Conservation (phyloP, 2,113 vertebrate genomes). For the Oncorhynchus nerka region DNA sequence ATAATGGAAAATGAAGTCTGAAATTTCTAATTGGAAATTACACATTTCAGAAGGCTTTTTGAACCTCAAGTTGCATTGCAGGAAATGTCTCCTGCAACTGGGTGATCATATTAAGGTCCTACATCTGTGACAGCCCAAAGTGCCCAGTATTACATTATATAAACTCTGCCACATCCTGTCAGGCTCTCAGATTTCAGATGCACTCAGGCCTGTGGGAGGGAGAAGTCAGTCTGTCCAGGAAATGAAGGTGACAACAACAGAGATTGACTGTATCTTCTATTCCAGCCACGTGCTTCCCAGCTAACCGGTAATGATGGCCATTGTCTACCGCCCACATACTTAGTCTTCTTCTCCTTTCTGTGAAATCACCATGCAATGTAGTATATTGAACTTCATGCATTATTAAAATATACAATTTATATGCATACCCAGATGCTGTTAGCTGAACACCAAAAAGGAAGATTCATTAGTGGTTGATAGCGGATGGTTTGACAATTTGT, state of each 20-base stretch:
- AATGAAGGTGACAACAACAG: conserved; percentile 12
- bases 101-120: too few species aligned
- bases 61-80: too few species aligned
- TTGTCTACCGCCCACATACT: too few species aligned
- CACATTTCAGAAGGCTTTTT: too few species aligned
- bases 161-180: neutral
- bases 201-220: conserved; percentile 20
- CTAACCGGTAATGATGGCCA: too few species aligned
- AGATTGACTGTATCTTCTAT: neutral
- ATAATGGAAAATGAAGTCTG: too few species aligned
- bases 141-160: conserved; percentile 22
- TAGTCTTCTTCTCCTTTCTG: neutral
- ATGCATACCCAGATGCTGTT: neutral
- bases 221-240: conserved; percentile 16
- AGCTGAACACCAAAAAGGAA: neutral
- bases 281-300: too few species aligned
- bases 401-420: too few species aligned
- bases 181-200: conserved; percentile 34
- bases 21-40: too few species aligned
- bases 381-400: neutral
- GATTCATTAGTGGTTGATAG: neutral
- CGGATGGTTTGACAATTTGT: neutral
- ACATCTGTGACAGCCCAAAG: neutral
- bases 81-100: too few species aligned
- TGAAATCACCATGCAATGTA: neutral